These are phyloP conservation scores for Oreohelix idahoensis DNA, from an alignment of 1,140 invertebrate genomes.

Conservation along the genomic window DNA sequence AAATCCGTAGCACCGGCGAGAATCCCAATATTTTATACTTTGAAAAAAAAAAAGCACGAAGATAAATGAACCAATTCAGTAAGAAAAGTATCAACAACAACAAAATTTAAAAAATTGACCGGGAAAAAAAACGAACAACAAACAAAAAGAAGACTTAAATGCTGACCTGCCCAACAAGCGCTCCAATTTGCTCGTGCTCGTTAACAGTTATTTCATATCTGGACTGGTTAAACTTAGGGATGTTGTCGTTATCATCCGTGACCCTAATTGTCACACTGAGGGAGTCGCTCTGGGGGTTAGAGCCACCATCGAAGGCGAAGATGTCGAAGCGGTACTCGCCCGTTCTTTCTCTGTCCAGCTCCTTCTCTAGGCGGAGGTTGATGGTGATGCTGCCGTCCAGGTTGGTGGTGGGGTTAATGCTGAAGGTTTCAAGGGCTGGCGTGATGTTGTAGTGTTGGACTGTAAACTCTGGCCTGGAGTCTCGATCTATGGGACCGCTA, in stretches of 20 bases:
- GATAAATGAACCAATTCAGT: too few species aligned
- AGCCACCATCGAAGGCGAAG: conserved; percentile 80
- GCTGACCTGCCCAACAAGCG: conserved; percentile 75
- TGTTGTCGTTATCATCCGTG: conserved; percentile 70
- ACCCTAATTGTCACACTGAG: conserved; percentile 79
- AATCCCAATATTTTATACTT: too few species aligned
- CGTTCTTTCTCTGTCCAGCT: conserved; percentile 85
- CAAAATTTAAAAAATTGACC: too few species aligned
- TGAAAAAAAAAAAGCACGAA: too few species aligned
- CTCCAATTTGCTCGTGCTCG: conserved; percentile 47
- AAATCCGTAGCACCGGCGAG: too few species aligned
- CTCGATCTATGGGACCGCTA: conserved; percentile 81
- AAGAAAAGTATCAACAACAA: too few species aligned
- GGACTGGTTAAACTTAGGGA: conserved; percentile 82
- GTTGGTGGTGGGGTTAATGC: conserved; percentile 44
- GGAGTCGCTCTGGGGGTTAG: conserved; percentile 48
- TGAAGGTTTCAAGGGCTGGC: conserved; percentile 40
- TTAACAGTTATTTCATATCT: conserved; percentile 85
- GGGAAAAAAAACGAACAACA: too few species aligned
- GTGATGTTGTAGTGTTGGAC: conserved; percentile 48
- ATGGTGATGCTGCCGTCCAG: conserved; percentile 53
- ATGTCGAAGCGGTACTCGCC: conserved; percentile 86
- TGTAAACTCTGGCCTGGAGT: conserved; percentile 45
- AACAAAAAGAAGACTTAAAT: background rate
- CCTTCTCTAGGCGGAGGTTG: conserved; percentile 43